Evolutionary conservation across 53 echinoderm and acorn worm species (phyloP).

Genomic region (Luidia sarsii): DNA sequence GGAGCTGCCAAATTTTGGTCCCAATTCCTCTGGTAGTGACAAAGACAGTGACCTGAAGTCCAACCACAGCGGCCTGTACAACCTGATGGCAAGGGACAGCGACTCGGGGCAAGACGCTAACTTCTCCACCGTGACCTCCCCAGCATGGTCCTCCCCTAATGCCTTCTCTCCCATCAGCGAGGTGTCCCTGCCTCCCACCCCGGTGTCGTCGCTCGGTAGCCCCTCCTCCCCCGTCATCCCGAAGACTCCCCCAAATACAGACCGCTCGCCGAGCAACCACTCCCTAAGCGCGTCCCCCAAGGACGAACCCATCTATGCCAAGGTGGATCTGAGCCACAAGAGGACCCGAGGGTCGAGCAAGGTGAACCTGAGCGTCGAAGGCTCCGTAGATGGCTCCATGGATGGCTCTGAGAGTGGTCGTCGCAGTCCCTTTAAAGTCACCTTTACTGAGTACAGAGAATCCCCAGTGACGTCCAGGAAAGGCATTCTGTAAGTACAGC

Average conservation of each 20-base stretch:
- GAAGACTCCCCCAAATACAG: conserved; percentile 41
- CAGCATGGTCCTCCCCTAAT: conserved; percentile 55
- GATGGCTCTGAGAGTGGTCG: conserved; percentile 41
- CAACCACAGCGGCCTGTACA: conserved; percentile 61
- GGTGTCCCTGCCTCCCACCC: conserved; percentile 48
- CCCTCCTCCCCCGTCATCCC: conserved; percentile 48
- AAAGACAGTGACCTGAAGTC: conserved; percentile 40
- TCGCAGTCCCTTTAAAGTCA: conserved; percentile 53
- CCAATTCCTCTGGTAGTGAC: conserved; percentile 21
- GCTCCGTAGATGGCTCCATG: conserved; percentile 44
- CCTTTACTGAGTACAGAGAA: conserved; percentile 69
- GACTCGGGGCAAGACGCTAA: conserved; percentile 11
- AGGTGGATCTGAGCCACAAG: conserved; percentile 61
- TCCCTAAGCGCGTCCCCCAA: background rate
- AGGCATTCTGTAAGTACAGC: conserved; percentile 90
- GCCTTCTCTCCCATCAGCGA: conserved; percentile 51
- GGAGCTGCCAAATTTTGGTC: conserved; percentile 22
- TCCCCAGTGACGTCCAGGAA: conserved; percentile 77
- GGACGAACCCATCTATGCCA: conserved; percentile 78
- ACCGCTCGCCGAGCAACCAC: conserved; percentile 16
- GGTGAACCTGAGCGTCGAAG: conserved; percentile 41
- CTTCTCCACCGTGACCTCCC: conserved; percentile 5
- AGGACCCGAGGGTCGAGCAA: background rate
- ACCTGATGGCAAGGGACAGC: conserved; percentile 19
- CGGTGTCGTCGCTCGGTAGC: conserved; percentile 5